Evolutionary conservation across 2,113 vertebrate species (phyloP), one percentile per base, ranked within the genome.

Genomic region (Campylomormyrus tamandua): DNA sequence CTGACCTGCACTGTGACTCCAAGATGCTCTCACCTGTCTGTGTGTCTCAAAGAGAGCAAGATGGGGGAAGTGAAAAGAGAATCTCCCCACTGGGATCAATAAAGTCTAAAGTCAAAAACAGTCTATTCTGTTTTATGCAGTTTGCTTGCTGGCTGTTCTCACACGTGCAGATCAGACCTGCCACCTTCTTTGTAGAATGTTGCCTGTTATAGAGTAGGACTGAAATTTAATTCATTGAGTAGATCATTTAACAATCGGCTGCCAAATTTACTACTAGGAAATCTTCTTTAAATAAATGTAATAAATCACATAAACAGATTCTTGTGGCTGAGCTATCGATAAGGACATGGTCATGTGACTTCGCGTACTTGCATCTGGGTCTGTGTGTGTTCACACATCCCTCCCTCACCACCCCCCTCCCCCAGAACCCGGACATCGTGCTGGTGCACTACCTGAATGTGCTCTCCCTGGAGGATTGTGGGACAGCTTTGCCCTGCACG

Each of bases 361-460:
- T 19, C 15, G 9, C 50, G 15, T 45, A 1, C 39, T 19, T 15
- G 17, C 39, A 31, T 17, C 35, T 13, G 21, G 31, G 45, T 42
- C 27, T 21, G 50, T 3, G 13, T 4, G n/a, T 24, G 10, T 70
- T 39, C 24, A 56, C 35, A 35, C 39, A 17, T 21, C 58, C 56
- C 24, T 15, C 48, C n/a, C 52, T 31, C 84, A 85, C 13, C 86
- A 42, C 39, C 39, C 17, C 87, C 66, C 86, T 13, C 94, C 91
- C 97, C 97, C n/a, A n/a, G n/a, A n/a, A n/a, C n/a, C n/a, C n/a
- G 0, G 97, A 98, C 93, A 97, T 98, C 21, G 97, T 98, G 88
- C 95, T 98, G 88, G 97, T 98, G 62, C 97, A 98, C 94, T 98
- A 98, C 92, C 96, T 98, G 95, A 98, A 98, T 5, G 97, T 98